Percentiles rank a stretch among this genome's conserved stretches.
phyloP scores from a whole-genome alignment of 2,113 vertebrate species.

The Pyxicephalus adspersus region DNA sequence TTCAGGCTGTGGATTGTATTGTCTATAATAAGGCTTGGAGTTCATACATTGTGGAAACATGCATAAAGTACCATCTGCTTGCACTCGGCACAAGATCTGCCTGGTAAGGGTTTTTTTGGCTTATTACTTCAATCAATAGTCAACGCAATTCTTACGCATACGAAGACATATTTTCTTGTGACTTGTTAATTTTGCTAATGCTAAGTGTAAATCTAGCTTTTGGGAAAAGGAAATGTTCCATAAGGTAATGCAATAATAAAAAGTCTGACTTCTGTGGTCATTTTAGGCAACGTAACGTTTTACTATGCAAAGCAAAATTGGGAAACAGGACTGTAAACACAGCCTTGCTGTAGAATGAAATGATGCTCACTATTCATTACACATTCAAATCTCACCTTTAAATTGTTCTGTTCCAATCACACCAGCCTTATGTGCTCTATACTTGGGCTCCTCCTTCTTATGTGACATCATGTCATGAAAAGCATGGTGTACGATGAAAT shows the following conservation, averaged over 20 bases:
- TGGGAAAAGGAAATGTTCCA: not conserved
- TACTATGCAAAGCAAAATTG: not conserved
- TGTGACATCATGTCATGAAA: not conserved
- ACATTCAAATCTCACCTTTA: no score
- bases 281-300: not conserved
- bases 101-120: conserved; percentile 26
- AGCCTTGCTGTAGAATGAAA: no score
- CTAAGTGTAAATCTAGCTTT: not conserved
- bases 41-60: not conserved
- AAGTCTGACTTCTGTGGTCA: not conserved
- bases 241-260: not conserved
- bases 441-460: not conserved
- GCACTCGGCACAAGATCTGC: conserved; percentile 13
- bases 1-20: not conserved
- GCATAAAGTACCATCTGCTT: not conserved
- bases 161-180: not conserved
- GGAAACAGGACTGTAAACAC: not conserved
- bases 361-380: no score
- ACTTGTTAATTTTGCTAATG: not conserved
- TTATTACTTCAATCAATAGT: not conserved
- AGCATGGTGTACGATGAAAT: no score
- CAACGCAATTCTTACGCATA: conserved; percentile 1
- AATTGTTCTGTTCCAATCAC: not conserved
- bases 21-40: conserved; percentile 1
- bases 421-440: not conserved